Evolutionary conservation across 2,888 invertebrate species (phyloP).

Genomic region (Agrenia bidenticulata): DNA sequence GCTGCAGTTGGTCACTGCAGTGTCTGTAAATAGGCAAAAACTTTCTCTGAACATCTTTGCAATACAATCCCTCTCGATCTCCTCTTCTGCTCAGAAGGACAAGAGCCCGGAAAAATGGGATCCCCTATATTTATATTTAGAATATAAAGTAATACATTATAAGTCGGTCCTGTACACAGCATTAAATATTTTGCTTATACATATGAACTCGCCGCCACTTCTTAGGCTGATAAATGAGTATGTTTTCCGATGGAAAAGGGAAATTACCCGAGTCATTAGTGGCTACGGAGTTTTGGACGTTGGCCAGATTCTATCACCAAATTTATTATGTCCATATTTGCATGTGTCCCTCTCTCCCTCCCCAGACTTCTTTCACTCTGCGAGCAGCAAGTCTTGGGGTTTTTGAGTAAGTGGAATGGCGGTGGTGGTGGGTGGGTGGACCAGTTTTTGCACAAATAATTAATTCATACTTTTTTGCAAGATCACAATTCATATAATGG

Average conservation of each 20-base stretch:
- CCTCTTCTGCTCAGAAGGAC: no score
- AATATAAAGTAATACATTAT: no score
- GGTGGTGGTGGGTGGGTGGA: constrained; percentile 12
- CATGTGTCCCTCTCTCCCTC: constrained; percentile 9
- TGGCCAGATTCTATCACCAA: constrained; percentile 33
- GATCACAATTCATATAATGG: constrained; percentile 13
- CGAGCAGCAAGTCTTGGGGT: no score
- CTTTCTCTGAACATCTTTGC: no score
- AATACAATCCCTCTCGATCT: no score
- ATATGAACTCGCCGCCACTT: neutral
- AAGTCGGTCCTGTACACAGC: no score
- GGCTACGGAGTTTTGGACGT: constrained; percentile 38
- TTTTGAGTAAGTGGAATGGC: neutral
- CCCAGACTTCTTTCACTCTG: neutral
- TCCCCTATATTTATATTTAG: no score
- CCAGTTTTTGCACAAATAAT: constrained; percentile 16
- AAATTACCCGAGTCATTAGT: constrained; percentile 52
- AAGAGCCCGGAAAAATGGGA: no score
- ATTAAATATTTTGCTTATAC: no score
- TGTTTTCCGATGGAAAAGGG: constrained; percentile 22
- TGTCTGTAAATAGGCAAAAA: no score
- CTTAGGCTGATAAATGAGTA: constrained; percentile 11
- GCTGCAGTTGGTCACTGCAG: no score
- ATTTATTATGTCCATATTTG: constrained; percentile 20
- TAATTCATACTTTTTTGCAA: constrained; percentile 20